phyloP scores from a whole-genome alignment of 1,140 invertebrate genomes.

The Macrocentrus cingulum region DNA sequence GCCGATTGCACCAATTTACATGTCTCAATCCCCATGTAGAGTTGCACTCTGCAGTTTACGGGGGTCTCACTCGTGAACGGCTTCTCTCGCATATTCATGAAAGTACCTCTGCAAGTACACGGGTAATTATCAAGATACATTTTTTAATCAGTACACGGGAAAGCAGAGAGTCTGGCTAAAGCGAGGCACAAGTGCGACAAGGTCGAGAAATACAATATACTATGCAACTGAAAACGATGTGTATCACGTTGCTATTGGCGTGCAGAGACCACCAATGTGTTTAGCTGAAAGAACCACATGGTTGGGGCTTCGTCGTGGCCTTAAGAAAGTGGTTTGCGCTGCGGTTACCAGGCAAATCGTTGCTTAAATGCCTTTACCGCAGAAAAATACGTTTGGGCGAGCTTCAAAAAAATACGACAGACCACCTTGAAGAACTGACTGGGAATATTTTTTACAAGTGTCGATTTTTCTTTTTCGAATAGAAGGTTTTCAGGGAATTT shows the following conservation, averaged over 20 bases:
- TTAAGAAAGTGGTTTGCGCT: slow-evolving; percentile 53
- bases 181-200: no score
- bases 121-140: no score
- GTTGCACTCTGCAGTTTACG: slow-evolving; percentile 5
- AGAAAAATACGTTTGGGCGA: slow-evolving; percentile 25
- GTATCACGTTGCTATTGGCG: slow-evolving; percentile 35
- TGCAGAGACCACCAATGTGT: slow-evolving; percentile 5
- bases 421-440: no score
- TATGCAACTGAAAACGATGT: slow-evolving; percentile 44
- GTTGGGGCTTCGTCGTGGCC: slow-evolving; percentile 3
- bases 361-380: slow-evolving; percentile 50
- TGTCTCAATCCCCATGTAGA: slow-evolving; percentile 52
- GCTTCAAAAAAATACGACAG: background rate
- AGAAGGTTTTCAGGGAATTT: no score
- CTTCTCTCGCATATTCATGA: slow-evolving; percentile 10
- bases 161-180: no score
- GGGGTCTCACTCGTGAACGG: background rate
- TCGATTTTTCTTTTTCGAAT: no score
- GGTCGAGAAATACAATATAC: slow-evolving; percentile 52
- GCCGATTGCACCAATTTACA: slow-evolving; percentile 57
- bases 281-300: slow-evolving; percentile 1
- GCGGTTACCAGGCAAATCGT: slow-evolving; percentile 53
- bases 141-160: no score
- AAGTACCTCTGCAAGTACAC: background rate
- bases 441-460: no score